Base-by-base conservation (phyloP, 1,140 invertebrate species). In the Pristionchus pacificus region DNA sequence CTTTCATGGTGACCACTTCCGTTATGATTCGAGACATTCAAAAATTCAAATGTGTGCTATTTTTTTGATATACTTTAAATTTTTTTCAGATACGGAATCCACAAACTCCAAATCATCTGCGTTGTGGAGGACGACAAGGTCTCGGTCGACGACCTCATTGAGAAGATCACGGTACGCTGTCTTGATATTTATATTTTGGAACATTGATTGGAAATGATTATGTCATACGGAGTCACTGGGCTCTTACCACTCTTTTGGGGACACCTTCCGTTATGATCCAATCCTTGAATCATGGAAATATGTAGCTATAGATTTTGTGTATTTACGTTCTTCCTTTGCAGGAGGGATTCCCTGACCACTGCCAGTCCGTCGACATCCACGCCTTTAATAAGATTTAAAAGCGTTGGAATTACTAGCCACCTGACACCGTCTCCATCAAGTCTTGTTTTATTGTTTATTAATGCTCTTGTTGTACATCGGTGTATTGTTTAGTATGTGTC, bases 21-120 rank as follows among this genome's bases (percentile, higher is more conserved):
- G n/a, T 30, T 2, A 2, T 62, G 3, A 58, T 19, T 27, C 6
- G 19, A n/a, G 28, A 25, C 14, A 57, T 62, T 6, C 29, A 62
- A n/a, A 13, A 6, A 60, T 59, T 67, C n/a, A n/a, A 28, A 57
- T 59, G 24, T 49, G 28, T 91, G 27, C 95, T 95, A 88, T 86
- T 96, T 24, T 90, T 94, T 0, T 92, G 93, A 65, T 88, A 97
- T 29, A 95, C 92, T 32, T 97, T 91, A n/a, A n/a, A n/a, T n/a
- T n/a, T n/a, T n/a, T n/a, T n/a, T n/a, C n/a, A 49, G 38, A 10
- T 49, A 49, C 88, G 95, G 95, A 60, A 95, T 98, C 79, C 89
- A 91, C 70, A 98, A 98, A 84, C 87, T 98, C 59, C 91, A 92
- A 85, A 90, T 90, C 61, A 75, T 75, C 71, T 74, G 71, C 58